A percentile compares a stretch with the other conserved stretches of the same genome.
phyloP scores from a whole-genome alignment of 2,113 vertebrate species.

The Percina caprodes region DNA sequence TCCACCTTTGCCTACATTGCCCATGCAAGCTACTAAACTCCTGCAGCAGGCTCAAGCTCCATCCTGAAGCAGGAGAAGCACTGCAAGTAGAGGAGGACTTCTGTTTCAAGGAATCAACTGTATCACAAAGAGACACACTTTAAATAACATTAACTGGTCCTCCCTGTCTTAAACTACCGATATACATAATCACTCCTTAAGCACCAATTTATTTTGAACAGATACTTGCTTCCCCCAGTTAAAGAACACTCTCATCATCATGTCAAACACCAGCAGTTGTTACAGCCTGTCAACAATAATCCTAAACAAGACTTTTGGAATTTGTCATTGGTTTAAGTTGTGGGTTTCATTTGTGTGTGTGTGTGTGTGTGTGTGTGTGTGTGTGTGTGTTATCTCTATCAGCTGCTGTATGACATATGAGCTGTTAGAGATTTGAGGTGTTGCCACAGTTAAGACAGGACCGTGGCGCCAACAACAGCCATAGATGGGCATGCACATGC shows the following conservation, averaged over 20 bases:
- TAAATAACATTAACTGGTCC: not conserved
- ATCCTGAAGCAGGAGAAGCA: not conserved
- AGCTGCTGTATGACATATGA: conserved; percentile 61
- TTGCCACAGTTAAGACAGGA: conserved; percentile 33
- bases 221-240: not conserved
- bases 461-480: conserved; percentile 5
- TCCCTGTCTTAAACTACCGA: not conserved
- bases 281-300: not conserved
- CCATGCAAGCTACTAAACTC: not conserved
- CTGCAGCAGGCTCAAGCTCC: not conserved
- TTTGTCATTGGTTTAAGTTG: conserved; percentile 1
- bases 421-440: conserved; percentile 51
- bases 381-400: conserved; percentile 23
- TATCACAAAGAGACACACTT: not conserved
- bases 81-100: not conserved
- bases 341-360: not conserved
- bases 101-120: not conserved
- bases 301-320: conserved; percentile 3
- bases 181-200: not conserved
- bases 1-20: not conserved
- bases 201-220: not conserved
- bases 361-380: not conserved
- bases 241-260: not conserved
- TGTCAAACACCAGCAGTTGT: not conserved
- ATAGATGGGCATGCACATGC: conserved; percentile 13